Percentiles rank a stretch among this genome's conserved stretches.
phyloP scores from a whole-genome alignment of 2,888 invertebrate genomes.

The Thecocarcelia acutangulata region DNA sequence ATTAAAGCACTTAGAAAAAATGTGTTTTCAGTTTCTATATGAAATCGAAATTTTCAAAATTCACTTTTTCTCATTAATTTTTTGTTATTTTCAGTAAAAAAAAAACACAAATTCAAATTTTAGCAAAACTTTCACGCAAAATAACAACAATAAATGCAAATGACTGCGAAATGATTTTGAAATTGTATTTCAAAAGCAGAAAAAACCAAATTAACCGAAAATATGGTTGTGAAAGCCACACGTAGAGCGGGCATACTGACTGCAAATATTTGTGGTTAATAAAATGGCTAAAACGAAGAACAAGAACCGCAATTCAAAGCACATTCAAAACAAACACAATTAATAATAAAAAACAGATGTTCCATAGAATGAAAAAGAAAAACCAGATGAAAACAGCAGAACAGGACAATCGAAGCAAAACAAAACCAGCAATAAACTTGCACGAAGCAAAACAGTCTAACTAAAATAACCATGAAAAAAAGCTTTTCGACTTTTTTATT shows the following conservation, averaged over 20 bases:
- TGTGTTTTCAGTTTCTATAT: too few relatives aligned
- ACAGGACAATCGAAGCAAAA: too few relatives aligned
- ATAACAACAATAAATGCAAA: constrained; percentile 36
- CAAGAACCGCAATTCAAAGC: constrained; percentile 5
- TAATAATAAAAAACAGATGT: constrained; percentile 39
- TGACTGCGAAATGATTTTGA: neutral
- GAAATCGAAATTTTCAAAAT: too few relatives aligned
- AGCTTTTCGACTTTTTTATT: too few relatives aligned
- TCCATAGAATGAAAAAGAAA: constrained; percentile 32
- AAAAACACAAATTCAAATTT: constrained; percentile 50
- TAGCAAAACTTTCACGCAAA: constrained; percentile 31
- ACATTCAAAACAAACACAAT: constrained; percentile 42
- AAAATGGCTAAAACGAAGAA: constrained; percentile 49
- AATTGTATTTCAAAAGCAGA: neutral
- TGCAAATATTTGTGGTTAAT: constrained; percentile 45
- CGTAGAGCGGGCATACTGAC: constrained; percentile 66
- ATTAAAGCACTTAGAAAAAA: too few relatives aligned
- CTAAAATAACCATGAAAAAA: too few relatives aligned
- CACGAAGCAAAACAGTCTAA: too few relatives aligned
- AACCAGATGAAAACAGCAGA: too few relatives aligned
- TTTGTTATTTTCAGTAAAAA: constrained; percentile 7
- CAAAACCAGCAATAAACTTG: too few relatives aligned
- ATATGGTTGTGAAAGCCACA: constrained; percentile 64
- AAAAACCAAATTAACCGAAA: constrained; percentile 1
- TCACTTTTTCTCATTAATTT: constrained; percentile 11